phyloP scores from a whole-genome alignment of 1,140 invertebrate species.

The Saxidomus purpurata region DNA sequence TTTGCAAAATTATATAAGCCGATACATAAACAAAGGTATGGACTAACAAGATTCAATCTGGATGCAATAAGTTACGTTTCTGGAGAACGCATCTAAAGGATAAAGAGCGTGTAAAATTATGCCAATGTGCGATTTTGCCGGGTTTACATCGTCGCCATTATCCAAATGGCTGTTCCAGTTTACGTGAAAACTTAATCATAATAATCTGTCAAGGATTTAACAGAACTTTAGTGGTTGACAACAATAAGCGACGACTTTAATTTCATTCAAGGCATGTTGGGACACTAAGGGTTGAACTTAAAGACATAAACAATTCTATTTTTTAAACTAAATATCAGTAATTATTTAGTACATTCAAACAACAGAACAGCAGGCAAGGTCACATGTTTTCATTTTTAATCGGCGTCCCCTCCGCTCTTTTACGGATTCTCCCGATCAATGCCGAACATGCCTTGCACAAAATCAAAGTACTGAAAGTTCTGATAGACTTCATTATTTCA shows the following conservation, averaged over 20 bases:
- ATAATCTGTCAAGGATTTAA: not conserved
- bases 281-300: no score
- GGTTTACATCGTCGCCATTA: slow-evolving; percentile 53
- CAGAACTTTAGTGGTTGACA: not conserved
- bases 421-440: not conserved
- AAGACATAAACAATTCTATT: no score
- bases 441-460: no score
- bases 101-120: slow-evolving; percentile 9
- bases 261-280: no score
- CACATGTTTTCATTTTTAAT: slow-evolving; percentile 55
- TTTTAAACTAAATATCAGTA: no score
- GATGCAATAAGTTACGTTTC: not conserved
- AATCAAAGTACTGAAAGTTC: no score
- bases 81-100: not conserved
- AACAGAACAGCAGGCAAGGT: slow-evolving; percentile 25
- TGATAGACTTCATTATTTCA: no score
- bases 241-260: no score
- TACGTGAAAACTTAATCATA: no score
- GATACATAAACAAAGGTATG: not conserved
- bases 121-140: slow-evolving; percentile 53
- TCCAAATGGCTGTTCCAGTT: slow-evolving; percentile 28
- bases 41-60: not conserved
- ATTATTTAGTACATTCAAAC: not conserved
- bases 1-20: not conserved
- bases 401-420: slow-evolving; percentile 22